Conservation (phyloP, 2,113 vertebrate genomes). For the Prolemur simus region DNA sequence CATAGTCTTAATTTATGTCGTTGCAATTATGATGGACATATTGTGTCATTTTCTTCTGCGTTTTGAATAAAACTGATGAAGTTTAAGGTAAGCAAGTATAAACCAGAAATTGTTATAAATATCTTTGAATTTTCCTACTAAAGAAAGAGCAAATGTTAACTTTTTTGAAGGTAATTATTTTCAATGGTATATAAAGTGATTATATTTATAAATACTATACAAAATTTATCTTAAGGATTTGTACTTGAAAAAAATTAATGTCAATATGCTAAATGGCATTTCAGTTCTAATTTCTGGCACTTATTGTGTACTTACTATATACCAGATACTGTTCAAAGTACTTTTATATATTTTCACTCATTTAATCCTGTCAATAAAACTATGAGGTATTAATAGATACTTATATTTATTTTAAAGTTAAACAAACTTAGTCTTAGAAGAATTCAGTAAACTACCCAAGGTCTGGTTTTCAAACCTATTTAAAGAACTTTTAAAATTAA, state of each 20-base stretch:
- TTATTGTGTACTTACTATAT: not conserved
- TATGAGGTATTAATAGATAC: not conserved
- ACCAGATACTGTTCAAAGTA: not conserved
- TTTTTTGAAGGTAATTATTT: constrained; percentile 16
- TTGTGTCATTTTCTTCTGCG: not conserved
- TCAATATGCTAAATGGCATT: not conserved
- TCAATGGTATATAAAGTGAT: not conserved
- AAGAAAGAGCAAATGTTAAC: not conserved
- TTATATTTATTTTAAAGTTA: not conserved
- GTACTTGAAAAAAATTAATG: not conserved
- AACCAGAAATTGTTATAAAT: constrained; percentile 32
- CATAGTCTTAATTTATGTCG: constrained; percentile 19
- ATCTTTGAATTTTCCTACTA: not conserved
- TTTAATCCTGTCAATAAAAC: not conserved
- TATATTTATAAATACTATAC: not conserved
- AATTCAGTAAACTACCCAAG: not conserved
- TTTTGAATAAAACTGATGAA: constrained; percentile 18
- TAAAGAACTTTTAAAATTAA: not conserved
- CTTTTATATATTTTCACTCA: not conserved
- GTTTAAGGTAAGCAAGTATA: not conserved
- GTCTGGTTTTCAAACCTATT: not conserved
- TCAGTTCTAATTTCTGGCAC: not conserved
- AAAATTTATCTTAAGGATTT: not conserved
- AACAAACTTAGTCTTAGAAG: not conserved
- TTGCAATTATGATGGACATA: constrained; percentile 9